A percentile compares a stretch with the other conserved stretches of the same genome.
Conservation (phyloP, 2,888 invertebrate genomes). For the Catocala nupta region DNA sequence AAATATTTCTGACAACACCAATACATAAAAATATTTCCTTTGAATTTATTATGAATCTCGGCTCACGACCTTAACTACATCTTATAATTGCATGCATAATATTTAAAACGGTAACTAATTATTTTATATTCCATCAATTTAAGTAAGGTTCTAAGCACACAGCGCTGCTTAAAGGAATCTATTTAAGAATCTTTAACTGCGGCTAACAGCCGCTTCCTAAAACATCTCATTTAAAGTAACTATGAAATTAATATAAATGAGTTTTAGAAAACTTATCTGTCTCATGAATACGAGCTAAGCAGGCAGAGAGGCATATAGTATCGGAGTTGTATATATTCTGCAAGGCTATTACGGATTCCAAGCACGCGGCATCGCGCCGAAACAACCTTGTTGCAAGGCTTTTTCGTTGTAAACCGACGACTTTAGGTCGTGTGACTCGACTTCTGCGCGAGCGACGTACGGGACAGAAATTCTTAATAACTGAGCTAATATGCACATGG, state of each 20-base stretch:
- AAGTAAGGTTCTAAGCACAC: background rate
- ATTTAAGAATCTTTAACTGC: slow-evolving; percentile 1
- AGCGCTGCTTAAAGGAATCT: background rate
- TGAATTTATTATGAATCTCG: slow-evolving; percentile 7
- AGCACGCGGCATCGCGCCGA: slow-evolving; percentile 68
- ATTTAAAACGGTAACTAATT: slow-evolving; percentile 8
- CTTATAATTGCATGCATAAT: slow-evolving; percentile 9
- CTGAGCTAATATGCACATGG: slow-evolving; percentile 23
- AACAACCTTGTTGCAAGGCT: slow-evolving; percentile 82
- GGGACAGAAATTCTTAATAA: slow-evolving; percentile 45
- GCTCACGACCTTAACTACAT: background rate
- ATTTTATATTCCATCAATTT: background rate
- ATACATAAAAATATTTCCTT: slow-evolving; percentile 12
- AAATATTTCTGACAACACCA: slow-evolving; percentile 10
- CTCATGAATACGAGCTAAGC: slow-evolving; percentile 21
- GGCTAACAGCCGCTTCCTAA: slow-evolving; percentile 13
- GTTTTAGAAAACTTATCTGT: slow-evolving; percentile 43
- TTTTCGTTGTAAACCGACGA: slow-evolving; percentile 65
- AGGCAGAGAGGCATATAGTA: slow-evolving; percentile 44
- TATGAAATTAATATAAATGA: slow-evolving; percentile 31
- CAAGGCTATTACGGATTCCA: slow-evolving; percentile 78
- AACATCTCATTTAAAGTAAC: slow-evolving; percentile 9
- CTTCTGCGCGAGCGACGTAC: slow-evolving; percentile 37
- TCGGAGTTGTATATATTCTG: slow-evolving; percentile 58
- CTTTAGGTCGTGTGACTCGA: slow-evolving; percentile 55